Percentiles rank a stretch among this genome's conserved stretches.
phyloP scores from a whole-genome alignment of 2,113 vertebrate species.

The Chloropsis hardwickii region DNA sequence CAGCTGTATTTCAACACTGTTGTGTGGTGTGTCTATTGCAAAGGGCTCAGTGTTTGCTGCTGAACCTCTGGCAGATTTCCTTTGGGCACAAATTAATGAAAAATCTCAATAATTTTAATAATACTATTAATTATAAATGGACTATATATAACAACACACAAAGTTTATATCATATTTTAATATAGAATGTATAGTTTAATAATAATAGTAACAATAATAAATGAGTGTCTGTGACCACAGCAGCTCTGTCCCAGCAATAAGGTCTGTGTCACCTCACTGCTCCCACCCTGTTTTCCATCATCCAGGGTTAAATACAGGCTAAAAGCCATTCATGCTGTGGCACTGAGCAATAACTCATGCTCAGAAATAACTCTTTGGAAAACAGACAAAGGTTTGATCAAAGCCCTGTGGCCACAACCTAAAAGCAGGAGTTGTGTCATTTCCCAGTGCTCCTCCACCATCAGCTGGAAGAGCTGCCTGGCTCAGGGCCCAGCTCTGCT shows the following conservation, averaged over 20 bases:
- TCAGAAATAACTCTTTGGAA: neutral
- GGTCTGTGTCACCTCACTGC: neutral
- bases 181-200: neutral
- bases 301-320: neutral
- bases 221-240: neutral
- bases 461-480: neutral
- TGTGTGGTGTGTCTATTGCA: no score
- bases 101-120: neutral
- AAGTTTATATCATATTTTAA: no score
- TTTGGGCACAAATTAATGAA: neutral
- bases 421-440: neutral
- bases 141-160: no score
- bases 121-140: neutral
- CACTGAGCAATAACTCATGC: accelerated
- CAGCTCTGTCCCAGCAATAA: neutral
- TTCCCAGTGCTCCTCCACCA: neutral
- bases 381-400: neutral
- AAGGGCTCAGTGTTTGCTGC: neutral
- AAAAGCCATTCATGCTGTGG: neutral
- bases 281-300: neutral
- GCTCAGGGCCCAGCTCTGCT: neutral
- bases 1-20: neutral
- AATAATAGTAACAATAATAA: neutral
- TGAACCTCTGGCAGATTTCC: neutral
- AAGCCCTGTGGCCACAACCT: accelerated